phyloP scores from a whole-genome alignment of 2,797 vertebrate genomes.

The Acestrorhynchus altus region DNA sequence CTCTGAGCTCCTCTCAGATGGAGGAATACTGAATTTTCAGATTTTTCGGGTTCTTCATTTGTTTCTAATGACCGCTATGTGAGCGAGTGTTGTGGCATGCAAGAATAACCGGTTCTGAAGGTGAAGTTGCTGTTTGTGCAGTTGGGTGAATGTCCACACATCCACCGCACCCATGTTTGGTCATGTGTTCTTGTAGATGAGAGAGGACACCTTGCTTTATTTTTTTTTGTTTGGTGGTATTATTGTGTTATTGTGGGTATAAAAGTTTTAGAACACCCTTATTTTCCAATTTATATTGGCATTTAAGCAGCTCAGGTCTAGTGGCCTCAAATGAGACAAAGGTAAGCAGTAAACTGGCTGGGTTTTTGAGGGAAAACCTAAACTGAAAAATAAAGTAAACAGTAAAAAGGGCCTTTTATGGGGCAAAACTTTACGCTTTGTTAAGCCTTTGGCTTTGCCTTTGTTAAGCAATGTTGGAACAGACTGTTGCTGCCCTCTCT shows the following conservation, averaged over 20 bases:
- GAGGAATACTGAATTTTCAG: background rate
- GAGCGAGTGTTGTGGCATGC: background rate
- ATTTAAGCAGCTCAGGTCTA: too few species aligned
- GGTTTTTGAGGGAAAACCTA: too few species aligned
- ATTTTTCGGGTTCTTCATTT: background rate
- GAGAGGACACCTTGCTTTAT: background rate
- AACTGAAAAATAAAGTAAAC: too few species aligned
- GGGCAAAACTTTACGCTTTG: too few species aligned
- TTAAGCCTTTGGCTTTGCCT: too few species aligned
- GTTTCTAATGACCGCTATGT: background rate
- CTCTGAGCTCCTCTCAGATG: background rate
- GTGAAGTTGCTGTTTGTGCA: background rate
- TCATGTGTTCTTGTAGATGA: background rate
- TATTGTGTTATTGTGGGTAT: conserved; percentile 5
- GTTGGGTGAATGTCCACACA: background rate
- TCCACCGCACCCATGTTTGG: background rate
- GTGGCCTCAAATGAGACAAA: too few species aligned
- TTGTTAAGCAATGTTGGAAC: too few species aligned
- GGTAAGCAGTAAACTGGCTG: too few species aligned
- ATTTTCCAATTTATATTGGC: too few species aligned
- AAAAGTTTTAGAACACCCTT: too few species aligned
- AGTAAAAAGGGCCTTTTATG: too few species aligned
- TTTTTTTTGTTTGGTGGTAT: conserved; percentile 15
- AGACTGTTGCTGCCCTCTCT: too few species aligned
- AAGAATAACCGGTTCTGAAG: conserved; percentile 1